A percentile compares a stretch with the other conserved stretches of the same genome.
These are phyloP conservation scores for Salvelinus alpinus DNA, from an alignment of 2,113 vertebrate species.

Conservation along the genomic window DNA sequence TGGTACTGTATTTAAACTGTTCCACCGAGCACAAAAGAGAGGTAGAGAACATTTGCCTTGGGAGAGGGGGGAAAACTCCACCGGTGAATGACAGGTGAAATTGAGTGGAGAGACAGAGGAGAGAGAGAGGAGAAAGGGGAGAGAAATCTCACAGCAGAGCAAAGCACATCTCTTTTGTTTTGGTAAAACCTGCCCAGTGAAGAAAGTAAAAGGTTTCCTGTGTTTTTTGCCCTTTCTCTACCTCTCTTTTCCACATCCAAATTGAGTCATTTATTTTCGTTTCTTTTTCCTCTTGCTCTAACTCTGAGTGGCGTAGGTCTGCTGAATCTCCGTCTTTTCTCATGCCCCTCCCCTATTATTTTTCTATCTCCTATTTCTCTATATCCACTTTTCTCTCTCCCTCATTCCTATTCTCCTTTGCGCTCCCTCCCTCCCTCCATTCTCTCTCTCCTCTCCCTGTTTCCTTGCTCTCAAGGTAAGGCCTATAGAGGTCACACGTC, in stretches of 20 bases:
- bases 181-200: conserved; percentile 47
- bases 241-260: conserved; percentile 25
- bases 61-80: conserved; percentile 33
- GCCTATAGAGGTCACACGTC: conserved; percentile 52
- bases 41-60: conserved; percentile 29
- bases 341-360: neutral
- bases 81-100: conserved; percentile 62
- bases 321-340: neutral
- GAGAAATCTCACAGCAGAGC: neutral
- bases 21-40: conserved; percentile 52
- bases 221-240: conserved; percentile 48
- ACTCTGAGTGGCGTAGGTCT: conserved; percentile 2
- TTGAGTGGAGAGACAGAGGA: conserved; percentile 27
- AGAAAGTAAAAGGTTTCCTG: conserved; percentile 48
- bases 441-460: neutral
- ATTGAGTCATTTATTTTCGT: conserved; percentile 37
- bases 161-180: conserved; percentile 52
- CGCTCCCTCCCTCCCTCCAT: conserved; percentile 1
- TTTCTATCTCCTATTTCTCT: conserved; percentile 18
- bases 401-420: neutral
- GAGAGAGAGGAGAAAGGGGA: neutral
- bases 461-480: conserved; percentile 25
- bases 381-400: neutral
- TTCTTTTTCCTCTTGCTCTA: conserved; percentile 26
- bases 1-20: conserved; percentile 59